Evolutionary conservation across 2,888 invertebrate species (phyloP).

Genomic region (Notocelia uddmanniana): DNA sequence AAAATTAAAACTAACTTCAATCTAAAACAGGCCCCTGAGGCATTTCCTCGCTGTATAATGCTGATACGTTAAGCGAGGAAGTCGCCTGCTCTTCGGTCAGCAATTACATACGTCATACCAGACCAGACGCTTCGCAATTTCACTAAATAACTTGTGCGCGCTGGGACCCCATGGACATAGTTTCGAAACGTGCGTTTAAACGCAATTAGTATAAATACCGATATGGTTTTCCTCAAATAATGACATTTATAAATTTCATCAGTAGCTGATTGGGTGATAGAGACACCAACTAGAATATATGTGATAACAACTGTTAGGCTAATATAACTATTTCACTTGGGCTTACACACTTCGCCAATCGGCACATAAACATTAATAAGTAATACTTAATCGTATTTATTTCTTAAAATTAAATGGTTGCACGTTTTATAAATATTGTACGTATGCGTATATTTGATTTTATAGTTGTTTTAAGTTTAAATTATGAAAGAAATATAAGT

Average conservation of each 20-base stretch:
- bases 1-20: no score
- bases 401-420: slow-evolving; percentile 34
- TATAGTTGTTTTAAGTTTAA: slow-evolving; percentile 43
- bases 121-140: no score
- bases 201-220: no score
- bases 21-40: no score
- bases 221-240: no score
- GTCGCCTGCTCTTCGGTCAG: no score
- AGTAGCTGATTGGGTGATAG: slow-evolving; percentile 59
- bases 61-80: no score
- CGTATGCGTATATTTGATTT: slow-evolving; percentile 40
- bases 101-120: no score
- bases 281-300: slow-evolving; percentile 67
- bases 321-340: slow-evolving; percentile 39
- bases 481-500: slow-evolving; percentile 47
- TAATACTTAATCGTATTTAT: slow-evolving; percentile 34
- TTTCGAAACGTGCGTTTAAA: no score
- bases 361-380: neutral
- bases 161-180: no score
- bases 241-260: slow-evolving; percentile 47
- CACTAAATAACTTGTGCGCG: no score
- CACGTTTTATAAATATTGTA: slow-evolving; percentile 30
- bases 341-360: slow-evolving; percentile 22
- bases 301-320: slow-evolving; percentile 53
- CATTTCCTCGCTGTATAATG: no score